Evolutionary conservation across 1,140 invertebrate species (phyloP), one percentile per base, ranked within the genome.

Genomic region (Phenacoccus solenopsis): DNA sequence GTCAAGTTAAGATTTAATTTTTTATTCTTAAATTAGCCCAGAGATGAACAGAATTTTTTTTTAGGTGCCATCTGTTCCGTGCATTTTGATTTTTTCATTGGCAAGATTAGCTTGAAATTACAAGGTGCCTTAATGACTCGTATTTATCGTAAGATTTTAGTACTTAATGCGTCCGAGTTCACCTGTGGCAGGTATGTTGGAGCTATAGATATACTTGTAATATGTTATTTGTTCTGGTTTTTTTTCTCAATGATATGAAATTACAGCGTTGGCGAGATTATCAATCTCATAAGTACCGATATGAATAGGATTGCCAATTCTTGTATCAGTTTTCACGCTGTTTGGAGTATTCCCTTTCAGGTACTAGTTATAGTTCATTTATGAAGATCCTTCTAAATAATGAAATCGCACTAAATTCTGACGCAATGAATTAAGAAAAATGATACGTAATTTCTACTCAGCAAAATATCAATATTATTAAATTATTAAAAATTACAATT

Each of bases 271-370:
- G 93, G 94, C 1, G 90, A 98, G 82, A 89, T 98, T 27, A 86
- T 97, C 0, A 99, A 98, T 80, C 93, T 95, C 74, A 96, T 98
- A 89, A 97, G 93, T 28, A 96, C 93, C 0, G 97, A 99, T 79
- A 89, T 89, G 0, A 94, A 97, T 76, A 84, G 96, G 74, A 93
- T 99, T 73, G 88, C 96, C 0, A 98, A 98, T 79, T 92, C 95
- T 38, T 96, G 93, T 81, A 88, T 91, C 0, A 96, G 92, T 80
- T 96, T 99, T 79, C 96, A 98, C 82, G 87, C 91, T 16, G 84
- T 98, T 73, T 98, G 97, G 96, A 96, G 93, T 79, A 89, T 98
- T 76, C 96, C 96, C 24, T 84, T 98, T 76, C 91, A 95, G 83
- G 90, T 90, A 78, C 78, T 32, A 69, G n/a, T n/a, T n/a, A n/a